Conservation (phyloP, 2,113 vertebrate species). For the Brachypteracias leptosomus region DNA sequence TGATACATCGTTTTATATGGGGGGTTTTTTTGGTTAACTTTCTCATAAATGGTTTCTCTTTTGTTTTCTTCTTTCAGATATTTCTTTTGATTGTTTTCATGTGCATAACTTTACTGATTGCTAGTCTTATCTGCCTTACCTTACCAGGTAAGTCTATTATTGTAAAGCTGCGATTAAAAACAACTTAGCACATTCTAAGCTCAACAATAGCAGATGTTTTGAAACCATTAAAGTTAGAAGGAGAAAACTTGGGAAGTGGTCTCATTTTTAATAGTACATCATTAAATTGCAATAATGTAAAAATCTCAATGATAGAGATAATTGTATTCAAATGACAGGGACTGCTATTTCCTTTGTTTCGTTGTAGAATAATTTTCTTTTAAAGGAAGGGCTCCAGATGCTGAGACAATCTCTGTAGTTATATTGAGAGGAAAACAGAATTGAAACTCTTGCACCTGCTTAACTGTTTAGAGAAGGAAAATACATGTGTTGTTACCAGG, state of each 20-base stretch:
- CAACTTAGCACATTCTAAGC: not conserved
- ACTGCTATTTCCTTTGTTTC: not conserved
- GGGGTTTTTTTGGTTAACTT: not conserved
- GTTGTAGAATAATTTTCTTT: not conserved
- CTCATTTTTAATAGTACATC: not conserved
- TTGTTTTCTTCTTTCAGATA: slow-evolving; percentile 77
- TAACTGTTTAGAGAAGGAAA: not conserved
- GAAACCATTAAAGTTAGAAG: not conserved
- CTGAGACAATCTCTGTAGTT: not conserved
- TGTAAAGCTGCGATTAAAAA: not conserved
- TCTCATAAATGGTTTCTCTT: not conserved
- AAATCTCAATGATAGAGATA: not conserved
- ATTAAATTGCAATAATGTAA: not conserved
- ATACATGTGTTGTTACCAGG: not conserved
- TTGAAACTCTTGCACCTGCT: not conserved
- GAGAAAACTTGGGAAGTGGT: not conserved
- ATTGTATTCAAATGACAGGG: not conserved
- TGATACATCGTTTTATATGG: not conserved
- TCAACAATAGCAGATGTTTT: not conserved
- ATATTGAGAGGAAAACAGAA: not conserved
- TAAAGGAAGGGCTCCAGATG: not conserved
- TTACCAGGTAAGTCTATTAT: slow-evolving; percentile 85
- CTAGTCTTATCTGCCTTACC: slow-evolving; percentile 97
- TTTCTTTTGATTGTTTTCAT: slow-evolving; percentile 94
- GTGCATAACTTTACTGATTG: slow-evolving; percentile 94